Percentiles rank a stretch among this genome's conserved stretches.
Conservation (phyloP, 2,888 invertebrate species). For the Neocrepidodera transversa region DNA sequence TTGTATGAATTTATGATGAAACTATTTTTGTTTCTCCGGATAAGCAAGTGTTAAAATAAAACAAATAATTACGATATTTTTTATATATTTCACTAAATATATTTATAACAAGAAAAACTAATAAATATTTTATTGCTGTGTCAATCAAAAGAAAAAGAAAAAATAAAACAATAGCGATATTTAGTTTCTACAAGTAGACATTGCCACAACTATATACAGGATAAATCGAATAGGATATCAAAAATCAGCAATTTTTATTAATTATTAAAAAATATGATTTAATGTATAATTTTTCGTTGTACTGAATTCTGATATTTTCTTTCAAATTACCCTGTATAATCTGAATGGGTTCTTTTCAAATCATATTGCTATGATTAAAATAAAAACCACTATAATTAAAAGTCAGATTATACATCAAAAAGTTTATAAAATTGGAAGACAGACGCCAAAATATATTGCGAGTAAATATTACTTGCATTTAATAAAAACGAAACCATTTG, state of each 20-base stretch:
- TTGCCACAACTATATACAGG: slow-evolving; percentile 15
- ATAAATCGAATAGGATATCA: not conserved
- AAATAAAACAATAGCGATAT: slow-evolving; percentile 15
- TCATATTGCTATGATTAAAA: not conserved
- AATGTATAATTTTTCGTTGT: too few species aligned
- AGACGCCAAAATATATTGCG: slow-evolving; percentile 51
- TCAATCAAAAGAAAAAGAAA: slow-evolving; percentile 23
- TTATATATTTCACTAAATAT: slow-evolving; percentile 28
- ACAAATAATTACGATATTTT: slow-evolving; percentile 19
- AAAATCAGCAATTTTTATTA: too few species aligned
- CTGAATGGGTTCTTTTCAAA: not conserved
- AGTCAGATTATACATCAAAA: slow-evolving; percentile 24
- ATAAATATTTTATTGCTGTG: slow-evolving; percentile 29
- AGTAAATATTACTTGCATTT: slow-evolving; percentile 46
- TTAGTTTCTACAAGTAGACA: slow-evolving; percentile 19
- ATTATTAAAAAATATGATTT: too few species aligned
- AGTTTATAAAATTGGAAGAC: slow-evolving; percentile 56
- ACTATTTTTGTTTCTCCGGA: too few species aligned
- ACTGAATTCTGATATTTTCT: too few species aligned
- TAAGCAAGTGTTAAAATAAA: too few species aligned
- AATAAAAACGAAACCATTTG: slow-evolving; percentile 46
- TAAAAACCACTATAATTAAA: not conserved
- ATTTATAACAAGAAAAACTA: slow-evolving; percentile 29
- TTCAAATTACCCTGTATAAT: not conserved
- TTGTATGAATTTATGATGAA: too few species aligned